Evolutionary conservation across 2,797 vertebrate genomes (phyloP).

Genomic region (Poliocrania exsul): DNA sequence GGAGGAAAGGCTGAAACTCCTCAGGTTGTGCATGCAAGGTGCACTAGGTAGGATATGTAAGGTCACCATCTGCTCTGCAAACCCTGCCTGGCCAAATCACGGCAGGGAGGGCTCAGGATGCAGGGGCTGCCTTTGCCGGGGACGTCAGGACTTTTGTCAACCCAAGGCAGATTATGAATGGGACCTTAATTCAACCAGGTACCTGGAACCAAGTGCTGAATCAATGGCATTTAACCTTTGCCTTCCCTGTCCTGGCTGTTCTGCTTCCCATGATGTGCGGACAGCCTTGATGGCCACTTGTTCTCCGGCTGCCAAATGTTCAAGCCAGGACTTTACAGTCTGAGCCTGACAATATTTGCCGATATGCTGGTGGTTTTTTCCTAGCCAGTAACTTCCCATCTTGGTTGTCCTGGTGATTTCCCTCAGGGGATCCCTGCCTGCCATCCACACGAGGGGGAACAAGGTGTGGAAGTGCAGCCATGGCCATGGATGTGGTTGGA

Average conservation of each 20-base stretch:
- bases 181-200: neutral
- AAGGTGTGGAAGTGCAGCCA: neutral
- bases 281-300: neutral
- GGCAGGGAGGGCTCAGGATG: neutral
- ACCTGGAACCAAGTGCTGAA: neutral
- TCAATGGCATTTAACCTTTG: neutral
- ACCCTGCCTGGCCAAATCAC: neutral
- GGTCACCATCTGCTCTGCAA: slow-evolving; percentile 62
- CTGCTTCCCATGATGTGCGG: accelerated
- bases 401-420: neutral
- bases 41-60: neutral
- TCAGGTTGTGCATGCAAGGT: neutral
- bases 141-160: neutral
- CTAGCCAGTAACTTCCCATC: neutral
- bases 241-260: neutral
- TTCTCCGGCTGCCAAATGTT: neutral
- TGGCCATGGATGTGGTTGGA: accelerated
- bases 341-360: neutral
- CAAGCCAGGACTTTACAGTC: neutral
- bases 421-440: neutral
- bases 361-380: neutral
- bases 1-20: neutral
- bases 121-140: neutral
- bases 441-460: accelerated
- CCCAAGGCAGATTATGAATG: neutral